Evolutionary conservation across 2,888 invertebrate species (phyloP), one percentile per base, ranked within the genome.

Genomic region (Tethea ocularis): DNA sequence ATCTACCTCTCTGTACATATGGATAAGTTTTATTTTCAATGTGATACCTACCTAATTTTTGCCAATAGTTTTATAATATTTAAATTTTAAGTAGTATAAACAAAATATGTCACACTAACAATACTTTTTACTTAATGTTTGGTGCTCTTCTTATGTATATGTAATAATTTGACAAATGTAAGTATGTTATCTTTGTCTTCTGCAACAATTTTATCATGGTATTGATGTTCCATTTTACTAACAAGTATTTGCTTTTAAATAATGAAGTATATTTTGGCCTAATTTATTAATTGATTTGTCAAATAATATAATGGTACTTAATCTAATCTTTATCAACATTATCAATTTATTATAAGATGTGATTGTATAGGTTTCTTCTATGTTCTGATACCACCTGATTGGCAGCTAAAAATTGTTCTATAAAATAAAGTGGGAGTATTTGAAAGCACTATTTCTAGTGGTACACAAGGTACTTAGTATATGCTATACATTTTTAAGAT

Each of bases 1-100:
- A 83, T 80, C 91, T 91, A 90, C 82, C 82, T 82, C 82, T 77
- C 54, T 78, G 75, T 82, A 77, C 59, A 80, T 76, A 78, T 57
- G 59, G 64, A 59, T 53, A 54, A 54, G 22, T 29, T 33, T 20
- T 54, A 36, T 57, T 29, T 54, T 56, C 54, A n/a, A 56, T 56
- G 62, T 66, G 59, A 67, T 72, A 74, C 13, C 33, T 33, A 33
- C 33, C 22, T 53, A 72, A 76, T 66, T 68, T 64, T 68, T 71
- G 67, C 62, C 59, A 61, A 68, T 57, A 64, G 54, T n/a, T 20
- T 46, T n/a, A 38, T n/a, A n/a, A n/a, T 29, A 53, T 60, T 64
- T 64, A 64, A 52, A 22, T 52, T 36, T 68, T 54, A 54, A 15
- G 54, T 36, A 54, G 33, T 33, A 54, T 36, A 54, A 54, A n/a